Evolutionary conservation across 2,797 vertebrate species (phyloP), one percentile per base, ranked within the genome.

Genomic region (Chrosomus eos): DNA sequence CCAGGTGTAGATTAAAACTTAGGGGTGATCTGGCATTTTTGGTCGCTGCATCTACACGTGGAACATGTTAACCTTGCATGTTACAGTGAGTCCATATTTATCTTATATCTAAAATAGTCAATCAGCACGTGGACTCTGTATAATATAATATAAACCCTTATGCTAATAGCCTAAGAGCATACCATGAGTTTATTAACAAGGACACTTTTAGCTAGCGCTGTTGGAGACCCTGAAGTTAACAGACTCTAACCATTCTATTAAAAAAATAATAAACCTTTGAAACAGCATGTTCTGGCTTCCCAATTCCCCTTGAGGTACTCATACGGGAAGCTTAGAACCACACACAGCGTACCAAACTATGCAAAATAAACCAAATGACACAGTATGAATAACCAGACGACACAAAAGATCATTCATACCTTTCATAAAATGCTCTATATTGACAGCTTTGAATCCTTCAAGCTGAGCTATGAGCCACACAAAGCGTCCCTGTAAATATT

Each of bases 401-500:
- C 21, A 82, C 21, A 48, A 64, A 73, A 62, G 55, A 16, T 48
- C 53, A 48, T 48, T 82, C 40, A 64, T 3, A 36, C 11, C 58
- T 3, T 6, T 75, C 81, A 40, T 33, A 83, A 71, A 75, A 64
- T 43, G 70, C 80, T 45, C 45, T 36, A n/a, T 48, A 8, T 23
- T 48, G 40, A 48, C 4, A 43, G 70, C 21, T 73, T 64, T 31
- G 14, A 51, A 82, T 82, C 28, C 26, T 26, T 66, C 23, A 75
- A 33, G 60, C 60, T 53, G 28, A 33, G 72, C 60, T 53, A 31
- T 18, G 28, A 82, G 70, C 5, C 40, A 1, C 14, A 73, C 55
- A 74, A 45, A 72, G 80, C 53, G 19, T 1, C n/a, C 53, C 26
- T 62, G 38, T 18, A 62, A 82, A 73, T 62, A 73, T 82, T 73